Evolutionary conservation across 2,113 vertebrate species (phyloP).

Genomic region (Poicephalus gulielmi): DNA sequence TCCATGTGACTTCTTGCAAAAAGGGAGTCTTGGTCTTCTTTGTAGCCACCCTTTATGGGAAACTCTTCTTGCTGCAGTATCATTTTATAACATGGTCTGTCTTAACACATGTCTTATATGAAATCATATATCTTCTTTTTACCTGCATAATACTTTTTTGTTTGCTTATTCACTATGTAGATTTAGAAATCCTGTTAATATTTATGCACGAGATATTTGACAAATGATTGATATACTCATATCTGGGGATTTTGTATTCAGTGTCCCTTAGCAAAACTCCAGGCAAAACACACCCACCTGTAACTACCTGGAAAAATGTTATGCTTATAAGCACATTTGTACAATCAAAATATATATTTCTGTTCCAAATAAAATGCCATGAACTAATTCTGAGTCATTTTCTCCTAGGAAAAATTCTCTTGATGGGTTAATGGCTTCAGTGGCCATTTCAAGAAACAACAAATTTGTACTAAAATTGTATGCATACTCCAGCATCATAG

Average conservation of each 20-base stretch:
- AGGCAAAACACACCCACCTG: background rate
- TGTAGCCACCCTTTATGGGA: background rate
- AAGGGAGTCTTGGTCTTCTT: background rate
- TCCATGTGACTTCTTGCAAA: background rate
- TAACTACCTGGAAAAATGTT: background rate
- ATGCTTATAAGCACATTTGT: background rate
- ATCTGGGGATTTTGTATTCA: background rate
- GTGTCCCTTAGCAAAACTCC: background rate
- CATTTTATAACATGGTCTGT: background rate
- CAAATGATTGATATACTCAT: background rate
- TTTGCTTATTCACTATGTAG: background rate
- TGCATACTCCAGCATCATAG: background rate
- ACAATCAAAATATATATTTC: background rate
- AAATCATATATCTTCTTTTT: background rate
- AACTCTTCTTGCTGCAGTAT: background rate
- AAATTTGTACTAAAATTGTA: background rate
- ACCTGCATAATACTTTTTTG: background rate
- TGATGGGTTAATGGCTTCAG: background rate
- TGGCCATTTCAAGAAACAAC: background rate
- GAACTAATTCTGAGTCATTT: background rate
- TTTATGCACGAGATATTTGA: background rate
- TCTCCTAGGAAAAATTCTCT: background rate
- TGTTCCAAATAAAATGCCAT: background rate
- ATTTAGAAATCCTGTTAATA: background rate
- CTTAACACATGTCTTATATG: background rate